Evolutionary conservation across 2,113 vertebrate species (phyloP), one percentile per base, ranked within the genome.

Genomic region (Osmerus eperlanus): DNA sequence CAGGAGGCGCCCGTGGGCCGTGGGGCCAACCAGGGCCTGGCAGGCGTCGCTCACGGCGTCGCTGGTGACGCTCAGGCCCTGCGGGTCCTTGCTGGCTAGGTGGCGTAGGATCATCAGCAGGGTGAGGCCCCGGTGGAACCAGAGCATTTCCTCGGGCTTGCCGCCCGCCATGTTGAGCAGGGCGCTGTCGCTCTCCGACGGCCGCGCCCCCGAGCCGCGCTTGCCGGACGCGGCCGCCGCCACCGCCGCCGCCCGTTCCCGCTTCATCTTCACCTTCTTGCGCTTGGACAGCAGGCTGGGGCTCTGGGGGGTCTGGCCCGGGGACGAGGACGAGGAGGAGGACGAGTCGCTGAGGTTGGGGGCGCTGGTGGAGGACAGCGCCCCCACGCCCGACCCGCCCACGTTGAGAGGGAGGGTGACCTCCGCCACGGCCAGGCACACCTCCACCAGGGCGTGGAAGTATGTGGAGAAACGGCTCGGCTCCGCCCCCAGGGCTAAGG

Each of bases 251-350:
- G 95, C 91, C 78, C 96, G 94, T n/a, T 99, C 97, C 1, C 96
- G 88, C 90, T 99, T 99, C 93, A 98, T 96, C 88, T 99, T 99
- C 28, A 99, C 97, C 74, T 98, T 99, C 70, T 99, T 99, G 65
- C 97, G 93, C 86, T 99, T 99, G 1, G 97, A 98, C 5, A 98
- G 88, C 75, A 98, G 91, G 80, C 96, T 98, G 0, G 97, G 97
- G 86, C 97, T 98, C 85, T 99, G 97, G 0, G 97, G 97, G 0
- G 96, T 99, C 89, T 99, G 97, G 16, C 97, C 96, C 0, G 97
- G 97, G 11, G 97, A 98, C 0, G 97, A 99, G 0, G 97, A 98
- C 0, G 97, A 99, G 0, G 97, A 99, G 0, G 97, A 98, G 0
- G 97, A 99, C 0, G 97, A 99, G 81, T 99, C 97, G 1, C 97